Percentiles rank a stretch among this genome's conserved stretches.
These are phyloP conservation scores for Cylas formicarius DNA, from an alignment of 1,140 invertebrate genomes.

Conservation along the genomic window DNA sequence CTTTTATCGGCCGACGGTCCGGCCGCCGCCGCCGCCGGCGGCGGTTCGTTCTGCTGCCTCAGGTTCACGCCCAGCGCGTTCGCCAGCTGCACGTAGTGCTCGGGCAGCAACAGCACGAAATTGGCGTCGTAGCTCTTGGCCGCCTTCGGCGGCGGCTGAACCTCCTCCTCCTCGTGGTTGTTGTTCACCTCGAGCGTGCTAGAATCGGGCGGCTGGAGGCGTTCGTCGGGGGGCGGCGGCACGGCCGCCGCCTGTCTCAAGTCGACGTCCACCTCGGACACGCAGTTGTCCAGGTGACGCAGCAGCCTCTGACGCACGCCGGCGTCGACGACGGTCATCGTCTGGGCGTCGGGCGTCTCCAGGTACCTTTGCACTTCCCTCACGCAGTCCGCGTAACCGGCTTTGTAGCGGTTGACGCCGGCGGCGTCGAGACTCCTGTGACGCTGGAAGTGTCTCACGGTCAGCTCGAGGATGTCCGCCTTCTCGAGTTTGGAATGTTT, in stretches of 20 bases:
- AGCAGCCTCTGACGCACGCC: conserved; percentile 61
- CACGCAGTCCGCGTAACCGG: conserved; percentile 76
- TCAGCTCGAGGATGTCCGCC: conserved; percentile 88
- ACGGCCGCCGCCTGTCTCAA: conserved; percentile 44
- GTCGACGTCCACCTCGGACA: conserved; percentile 61
- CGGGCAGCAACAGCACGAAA: conserved; percentile 39
- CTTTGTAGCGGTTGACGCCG: conserved; percentile 51
- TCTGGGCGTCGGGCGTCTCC: conserved; percentile 59
- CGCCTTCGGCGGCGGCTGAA: conserved; percentile 17
- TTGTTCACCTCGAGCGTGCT: conserved; percentile 31
- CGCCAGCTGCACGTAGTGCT: conserved; percentile 41
- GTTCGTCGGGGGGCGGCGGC: conserved; percentile 15
- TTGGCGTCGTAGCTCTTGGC: conserved; percentile 38
- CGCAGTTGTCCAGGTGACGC: conserved; percentile 62
- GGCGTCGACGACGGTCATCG: conserved; percentile 55
- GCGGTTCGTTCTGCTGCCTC: conserved; percentile 21
- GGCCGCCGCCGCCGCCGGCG: conserved; percentile 17
- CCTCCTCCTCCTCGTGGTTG: conserved; percentile 17
- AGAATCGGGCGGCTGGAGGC: conserved; percentile 23
- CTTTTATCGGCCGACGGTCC: conserved; percentile 9
- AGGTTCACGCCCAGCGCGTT: conserved; percentile 40
- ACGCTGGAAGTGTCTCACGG: conserved; percentile 77
- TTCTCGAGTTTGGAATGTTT: conserved; percentile 82
- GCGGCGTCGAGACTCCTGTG: conserved; percentile 58
- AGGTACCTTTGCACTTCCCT: conserved; percentile 62